Percentiles rank a stretch among this genome's conserved stretches.
Evolutionary conservation across 1,140 invertebrate species (phyloP).

Genomic region (Drosophila ficusphila): DNA sequence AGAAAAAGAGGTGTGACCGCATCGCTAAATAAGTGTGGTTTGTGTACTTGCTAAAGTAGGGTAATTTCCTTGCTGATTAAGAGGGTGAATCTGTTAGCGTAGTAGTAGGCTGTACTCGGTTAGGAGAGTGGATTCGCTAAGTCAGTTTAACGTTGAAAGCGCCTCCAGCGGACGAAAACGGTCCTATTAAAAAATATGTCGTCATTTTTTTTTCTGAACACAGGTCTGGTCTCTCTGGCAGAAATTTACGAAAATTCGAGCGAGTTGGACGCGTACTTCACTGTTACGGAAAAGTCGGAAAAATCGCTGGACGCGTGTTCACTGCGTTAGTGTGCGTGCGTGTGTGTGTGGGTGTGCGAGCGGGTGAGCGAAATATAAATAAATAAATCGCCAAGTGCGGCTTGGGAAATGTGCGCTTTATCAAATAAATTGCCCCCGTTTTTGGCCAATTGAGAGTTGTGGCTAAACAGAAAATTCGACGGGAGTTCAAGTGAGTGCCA

Average conservation of each 20-base stretch:
- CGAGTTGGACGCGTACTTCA: conserved; percentile 1
- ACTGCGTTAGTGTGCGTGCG: conserved; percentile 19
- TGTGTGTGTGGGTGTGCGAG: conserved; percentile 10
- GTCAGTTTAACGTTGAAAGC: no score
- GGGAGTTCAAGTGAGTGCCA: conserved; percentile 63
- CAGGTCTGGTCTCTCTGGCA: no score
- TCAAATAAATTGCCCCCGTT: conserved; percentile 8
- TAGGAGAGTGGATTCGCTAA: no score
- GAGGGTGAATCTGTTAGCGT: no score
- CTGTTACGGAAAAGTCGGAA: conserved; percentile 21
- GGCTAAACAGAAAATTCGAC: conserved; percentile 31
- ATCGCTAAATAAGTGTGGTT: no score
- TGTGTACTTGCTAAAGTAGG: no score
- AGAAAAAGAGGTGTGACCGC: no score
- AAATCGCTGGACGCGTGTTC: conserved; percentile 20
- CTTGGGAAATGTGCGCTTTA: conserved; percentile 18
- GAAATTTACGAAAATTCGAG: no score
- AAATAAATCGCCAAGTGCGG: conserved; percentile 14
- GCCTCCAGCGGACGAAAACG: no score
- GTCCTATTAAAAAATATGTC: neutral
- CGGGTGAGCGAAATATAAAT: conserved; percentile 16
- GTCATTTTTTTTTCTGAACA: no score
- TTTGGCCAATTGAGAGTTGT: conserved; percentile 16
- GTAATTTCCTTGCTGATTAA: no score
- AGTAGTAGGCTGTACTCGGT: no score